Percentiles rank a stretch among this genome's conserved stretches.
phyloP scores from a whole-genome alignment of 2,888 invertebrate species.

The Dinocampus coccinellae region DNA sequence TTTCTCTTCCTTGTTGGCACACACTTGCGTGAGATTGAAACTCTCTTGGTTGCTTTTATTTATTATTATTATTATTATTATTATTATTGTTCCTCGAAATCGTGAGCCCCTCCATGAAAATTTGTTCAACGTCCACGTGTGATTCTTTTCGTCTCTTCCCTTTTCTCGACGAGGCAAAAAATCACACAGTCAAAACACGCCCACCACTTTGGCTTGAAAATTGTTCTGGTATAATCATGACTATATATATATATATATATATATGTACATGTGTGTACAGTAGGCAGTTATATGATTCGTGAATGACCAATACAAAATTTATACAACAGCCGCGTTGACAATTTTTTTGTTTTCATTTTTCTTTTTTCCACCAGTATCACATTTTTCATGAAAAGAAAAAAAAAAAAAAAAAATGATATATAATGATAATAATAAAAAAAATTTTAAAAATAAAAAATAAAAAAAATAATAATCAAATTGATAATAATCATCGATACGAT shows the following conservation, averaged over 20 bases:
- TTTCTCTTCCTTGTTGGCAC: background rate
- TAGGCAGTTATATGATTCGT: background rate
- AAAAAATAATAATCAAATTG: too few species aligned
- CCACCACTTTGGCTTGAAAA: constrained; percentile 41
- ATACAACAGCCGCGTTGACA: background rate
- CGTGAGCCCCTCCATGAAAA: background rate
- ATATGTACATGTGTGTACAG: background rate
- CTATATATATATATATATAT: background rate
- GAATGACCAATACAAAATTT: background rate
- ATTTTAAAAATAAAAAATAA: too few species aligned
- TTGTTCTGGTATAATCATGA: constrained; percentile 35
- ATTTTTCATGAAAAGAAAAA: too few species aligned
- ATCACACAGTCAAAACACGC: constrained; percentile 44
- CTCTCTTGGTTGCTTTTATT: too few species aligned
- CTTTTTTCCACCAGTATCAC: too few species aligned
- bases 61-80: too few species aligned
- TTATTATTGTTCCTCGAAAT: background rate
- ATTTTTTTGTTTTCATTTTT: too few species aligned
- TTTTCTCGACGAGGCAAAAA: constrained; percentile 32
- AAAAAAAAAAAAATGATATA: too few species aligned
- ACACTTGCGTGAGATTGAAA: background rate
- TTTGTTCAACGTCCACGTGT: constrained; percentile 3
- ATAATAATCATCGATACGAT: too few species aligned
- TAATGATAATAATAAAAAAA: too few species aligned
- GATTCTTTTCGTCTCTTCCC: background rate